phyloP scores from a whole-genome alignment of 2,888 invertebrate genomes.

The Molanna angustata region DNA sequence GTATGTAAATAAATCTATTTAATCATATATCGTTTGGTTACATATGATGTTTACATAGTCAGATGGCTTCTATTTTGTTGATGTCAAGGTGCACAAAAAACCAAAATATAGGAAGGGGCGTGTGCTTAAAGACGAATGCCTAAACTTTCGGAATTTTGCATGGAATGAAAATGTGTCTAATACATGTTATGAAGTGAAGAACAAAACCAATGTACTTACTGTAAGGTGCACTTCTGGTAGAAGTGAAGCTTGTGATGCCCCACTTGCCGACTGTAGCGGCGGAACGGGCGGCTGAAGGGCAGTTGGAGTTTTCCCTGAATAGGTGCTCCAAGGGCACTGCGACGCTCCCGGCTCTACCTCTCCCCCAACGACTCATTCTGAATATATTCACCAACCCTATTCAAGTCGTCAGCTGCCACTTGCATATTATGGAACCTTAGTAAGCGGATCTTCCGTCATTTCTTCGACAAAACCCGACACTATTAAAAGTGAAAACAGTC shows the following conservation, averaged over 20 bases:
- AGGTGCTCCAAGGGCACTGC: constrained; percentile 60
- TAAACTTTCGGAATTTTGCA: no score
- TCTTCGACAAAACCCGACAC: constrained; percentile 1
- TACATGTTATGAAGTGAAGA: no score
- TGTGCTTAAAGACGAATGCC: no score
- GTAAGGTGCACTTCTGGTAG: constrained; percentile 76
- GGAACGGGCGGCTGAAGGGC: constrained; percentile 84
- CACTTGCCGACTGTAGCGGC: constrained; percentile 91
- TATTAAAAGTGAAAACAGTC: constrained; percentile 19
- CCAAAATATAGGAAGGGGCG: no score
- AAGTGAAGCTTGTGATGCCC: constrained; percentile 93
- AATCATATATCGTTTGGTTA: no score
- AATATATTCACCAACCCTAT: constrained; percentile 42
- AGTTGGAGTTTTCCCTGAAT: constrained; percentile 75
- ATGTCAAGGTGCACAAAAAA: no score
- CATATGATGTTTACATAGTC: no score
- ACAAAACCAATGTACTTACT: no score
- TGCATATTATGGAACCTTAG: constrained; percentile 14
- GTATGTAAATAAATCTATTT: no score
- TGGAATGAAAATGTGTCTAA: no score
- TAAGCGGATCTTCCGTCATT: constrained; percentile 15
- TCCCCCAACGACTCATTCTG: constrained; percentile 29
- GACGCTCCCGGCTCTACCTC: constrained; percentile 54
- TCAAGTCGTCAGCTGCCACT: constrained; percentile 39
- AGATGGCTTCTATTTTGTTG: no score